These are phyloP conservation scores for Scaptomyza pallida DNA, from an alignment of 1,140 invertebrate genomes.

Conservation along the genomic window DNA sequence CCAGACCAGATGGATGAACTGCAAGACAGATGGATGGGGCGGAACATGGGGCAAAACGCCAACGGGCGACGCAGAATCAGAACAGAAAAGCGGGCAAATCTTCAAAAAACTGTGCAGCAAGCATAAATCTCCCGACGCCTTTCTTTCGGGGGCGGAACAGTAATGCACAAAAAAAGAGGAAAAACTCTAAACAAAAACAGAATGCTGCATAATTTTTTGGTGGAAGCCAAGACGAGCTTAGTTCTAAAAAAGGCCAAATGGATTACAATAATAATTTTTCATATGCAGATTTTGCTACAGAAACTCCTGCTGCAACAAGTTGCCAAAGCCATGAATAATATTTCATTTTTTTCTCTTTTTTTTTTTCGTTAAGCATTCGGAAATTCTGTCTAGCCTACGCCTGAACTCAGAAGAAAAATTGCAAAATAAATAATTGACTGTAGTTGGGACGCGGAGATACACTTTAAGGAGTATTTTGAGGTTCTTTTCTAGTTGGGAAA, in stretches of 20 bases:
- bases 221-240: slow-evolving; percentile 30
- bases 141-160: slow-evolving; percentile 63
- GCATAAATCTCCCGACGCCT: slow-evolving; percentile 79
- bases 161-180: slow-evolving; percentile 43
- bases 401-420: slow-evolving; percentile 16
- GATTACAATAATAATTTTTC: slow-evolving; percentile 83
- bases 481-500: too few relatives aligned
- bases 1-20: slow-evolving; percentile 17
- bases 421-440: not conserved
- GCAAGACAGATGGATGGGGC: slow-evolving; percentile 8
- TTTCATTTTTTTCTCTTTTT: slow-evolving; percentile 58
- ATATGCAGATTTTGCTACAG: slow-evolving; percentile 77
- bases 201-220: slow-evolving; percentile 79
- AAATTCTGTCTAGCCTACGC: slow-evolving; percentile 72
- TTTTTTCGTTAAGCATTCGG: slow-evolving; percentile 31
- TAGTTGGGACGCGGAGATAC: not conserved
- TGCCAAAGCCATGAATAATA: slow-evolving; percentile 80
- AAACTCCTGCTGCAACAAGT: slow-evolving; percentile 67
- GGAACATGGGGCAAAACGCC: slow-evolving; percentile 36
- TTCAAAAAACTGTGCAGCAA: slow-evolving; percentile 60
- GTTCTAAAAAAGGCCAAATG: slow-evolving; percentile 62
- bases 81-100: slow-evolving; percentile 57
- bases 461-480: not conserved
- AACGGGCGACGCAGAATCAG: slow-evolving; percentile 61
- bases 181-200: slow-evolving; percentile 66